A percentile compares a stretch with the other conserved stretches of the same genome.
These are phyloP conservation scores for Cydia fagiglandana DNA, from an alignment of 1,140 invertebrate genomes.

Conservation along the genomic window DNA sequence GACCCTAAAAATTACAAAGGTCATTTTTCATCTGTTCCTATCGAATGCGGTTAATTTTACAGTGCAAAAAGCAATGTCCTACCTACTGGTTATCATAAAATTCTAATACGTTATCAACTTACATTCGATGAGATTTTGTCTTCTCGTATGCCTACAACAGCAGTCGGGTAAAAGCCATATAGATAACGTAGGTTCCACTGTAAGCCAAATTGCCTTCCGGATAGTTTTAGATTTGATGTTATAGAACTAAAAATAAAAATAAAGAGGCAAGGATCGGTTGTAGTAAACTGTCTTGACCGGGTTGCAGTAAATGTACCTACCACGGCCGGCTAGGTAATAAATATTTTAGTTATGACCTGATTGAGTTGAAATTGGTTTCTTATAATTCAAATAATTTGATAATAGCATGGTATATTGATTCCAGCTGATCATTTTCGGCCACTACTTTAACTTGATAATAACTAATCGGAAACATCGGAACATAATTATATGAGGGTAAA, in stretches of 20 bases:
- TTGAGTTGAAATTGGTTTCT: constrained; percentile 7
- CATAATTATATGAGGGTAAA: too few species aligned
- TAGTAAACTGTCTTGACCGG: constrained; percentile 9
- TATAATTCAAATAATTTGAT: not conserved
- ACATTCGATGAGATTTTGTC: too few species aligned
- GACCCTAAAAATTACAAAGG: too few species aligned
- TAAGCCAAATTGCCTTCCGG: too few species aligned
- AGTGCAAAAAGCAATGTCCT: too few species aligned
- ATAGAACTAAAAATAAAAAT: not conserved
- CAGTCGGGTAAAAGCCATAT: too few species aligned
- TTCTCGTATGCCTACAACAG: too few species aligned
- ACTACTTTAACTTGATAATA: not conserved
- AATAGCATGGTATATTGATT: not conserved
- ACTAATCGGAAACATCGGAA: not conserved
- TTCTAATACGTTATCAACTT: too few species aligned
- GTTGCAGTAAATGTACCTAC: not conserved
- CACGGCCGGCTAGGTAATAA: not conserved
- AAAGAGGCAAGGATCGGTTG: not conserved
- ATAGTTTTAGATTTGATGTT: not conserved
- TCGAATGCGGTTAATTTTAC: too few species aligned
- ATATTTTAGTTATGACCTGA: constrained; percentile 19
- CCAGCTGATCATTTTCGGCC: not conserved
- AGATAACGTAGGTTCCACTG: too few species aligned
- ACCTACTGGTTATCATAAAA: too few species aligned
- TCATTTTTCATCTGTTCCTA: too few species aligned